Conservation (phyloP, 2,888 invertebrate species). For the Galerucella pusilla region DNA sequence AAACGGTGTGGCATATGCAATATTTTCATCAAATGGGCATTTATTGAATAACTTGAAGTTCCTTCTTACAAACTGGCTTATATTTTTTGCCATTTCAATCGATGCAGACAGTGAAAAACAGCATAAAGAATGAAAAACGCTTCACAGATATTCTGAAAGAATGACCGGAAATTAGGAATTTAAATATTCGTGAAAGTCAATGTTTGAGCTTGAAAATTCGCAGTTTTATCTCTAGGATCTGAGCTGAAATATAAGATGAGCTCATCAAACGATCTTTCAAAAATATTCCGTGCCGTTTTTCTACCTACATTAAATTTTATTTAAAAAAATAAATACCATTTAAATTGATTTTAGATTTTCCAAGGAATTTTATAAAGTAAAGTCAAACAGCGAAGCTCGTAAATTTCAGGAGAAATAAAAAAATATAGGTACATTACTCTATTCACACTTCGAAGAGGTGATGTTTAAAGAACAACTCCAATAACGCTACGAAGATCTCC, state of each 20-base stretch:
- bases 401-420: neutral
- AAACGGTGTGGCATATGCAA: too few species aligned
- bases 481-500: too few species aligned
- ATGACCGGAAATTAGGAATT: slow-evolving; percentile 7
- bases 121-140: neutral
- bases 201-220: neutral
- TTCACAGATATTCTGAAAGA: slow-evolving; percentile 7
- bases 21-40: too few species aligned
- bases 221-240: neutral
- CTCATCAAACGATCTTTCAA: neutral
- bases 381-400: neutral
- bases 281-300: neutral
- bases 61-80: neutral
- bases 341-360: neutral
- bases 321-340: neutral
- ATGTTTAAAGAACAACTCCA: too few species aligned
- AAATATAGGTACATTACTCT: too few species aligned
- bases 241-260: neutral
- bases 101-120: neutral
- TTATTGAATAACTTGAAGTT: neutral
- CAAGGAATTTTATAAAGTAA: neutral
- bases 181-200: slow-evolving; percentile 9
- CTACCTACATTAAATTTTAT: neutral
- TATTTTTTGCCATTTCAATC: neutral
- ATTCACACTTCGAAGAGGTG: too few species aligned